Percentiles rank a stretch among this genome's conserved stretches.
Evolutionary conservation across 2,113 vertebrate genomes (phyloP).

Genomic region (Neotoma lepida): DNA sequence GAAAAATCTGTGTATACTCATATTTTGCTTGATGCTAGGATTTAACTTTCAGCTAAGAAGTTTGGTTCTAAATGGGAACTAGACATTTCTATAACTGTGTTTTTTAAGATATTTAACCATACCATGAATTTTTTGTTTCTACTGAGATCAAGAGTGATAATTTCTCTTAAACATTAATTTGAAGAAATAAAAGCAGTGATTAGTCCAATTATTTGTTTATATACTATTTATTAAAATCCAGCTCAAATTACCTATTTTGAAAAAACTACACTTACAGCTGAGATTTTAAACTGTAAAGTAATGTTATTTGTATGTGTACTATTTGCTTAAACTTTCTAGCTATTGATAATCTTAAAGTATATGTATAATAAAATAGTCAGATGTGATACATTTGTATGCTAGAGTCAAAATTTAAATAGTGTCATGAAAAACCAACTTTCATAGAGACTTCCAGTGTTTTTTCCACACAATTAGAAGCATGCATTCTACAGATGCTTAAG

Average conservation of each 20-base stretch:
- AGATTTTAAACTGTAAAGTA: slow-evolving; percentile 5
- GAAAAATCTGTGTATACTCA: not conserved
- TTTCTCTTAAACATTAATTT: slow-evolving; percentile 14
- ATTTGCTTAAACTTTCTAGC: not conserved
- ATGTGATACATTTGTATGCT: not conserved
- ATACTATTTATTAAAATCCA: not conserved
- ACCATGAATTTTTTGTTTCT: slow-evolving; percentile 15
- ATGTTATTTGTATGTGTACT: not conserved
- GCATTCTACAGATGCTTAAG: not conserved
- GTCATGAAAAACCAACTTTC: not conserved
- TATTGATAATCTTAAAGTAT: not conserved
- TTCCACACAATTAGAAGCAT: not conserved
- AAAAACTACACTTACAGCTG: not conserved
- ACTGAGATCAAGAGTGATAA: not conserved
- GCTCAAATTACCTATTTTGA: not conserved
- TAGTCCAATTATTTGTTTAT: not conserved
- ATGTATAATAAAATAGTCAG: slow-evolving; percentile 5
- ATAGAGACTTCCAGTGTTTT: not conserved
- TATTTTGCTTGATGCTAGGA: not conserved
- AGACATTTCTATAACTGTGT: not conserved
- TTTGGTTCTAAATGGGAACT: not conserved
- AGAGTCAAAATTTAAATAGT: not conserved
- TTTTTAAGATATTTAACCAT: not conserved
- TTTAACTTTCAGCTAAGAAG: slow-evolving; percentile 26
- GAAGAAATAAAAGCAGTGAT: slow-evolving; percentile 6